These are phyloP conservation scores for Branchellion lobata DNA, from an alignment of 2,888 invertebrate species.

Conservation along the genomic window DNA sequence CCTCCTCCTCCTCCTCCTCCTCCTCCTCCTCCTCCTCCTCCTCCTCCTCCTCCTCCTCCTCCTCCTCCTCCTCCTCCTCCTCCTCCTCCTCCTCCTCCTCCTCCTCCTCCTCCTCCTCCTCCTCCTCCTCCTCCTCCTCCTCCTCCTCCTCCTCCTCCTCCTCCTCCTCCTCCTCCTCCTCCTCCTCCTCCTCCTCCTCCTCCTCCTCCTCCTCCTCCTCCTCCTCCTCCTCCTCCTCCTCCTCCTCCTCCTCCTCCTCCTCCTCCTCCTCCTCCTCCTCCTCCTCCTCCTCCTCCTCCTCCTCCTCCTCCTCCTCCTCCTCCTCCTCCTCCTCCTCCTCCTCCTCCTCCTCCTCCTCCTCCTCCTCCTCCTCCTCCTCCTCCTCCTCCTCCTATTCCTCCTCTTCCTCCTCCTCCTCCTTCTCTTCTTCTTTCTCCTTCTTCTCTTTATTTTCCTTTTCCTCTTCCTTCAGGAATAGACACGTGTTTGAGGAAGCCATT, in stretches of 20 bases:
- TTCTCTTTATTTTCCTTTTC: too few species aligned
- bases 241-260: too few species aligned
- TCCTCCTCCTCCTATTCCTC: not conserved
- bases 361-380: not conserved
- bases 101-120: not conserved
- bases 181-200: not conserved
- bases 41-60: not conserved
- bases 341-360: not conserved
- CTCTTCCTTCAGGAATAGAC: not conserved
- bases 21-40: not conserved
- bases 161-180: not conserved
- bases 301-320: too few species aligned
- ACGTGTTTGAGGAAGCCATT: constrained; percentile 34
- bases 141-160: not conserved
- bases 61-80: not conserved
- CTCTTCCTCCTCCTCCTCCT: not conserved
- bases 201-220: not conserved
- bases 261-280: too few species aligned
- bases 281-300: too few species aligned
- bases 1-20: constrained; percentile 14
- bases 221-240: too few species aligned
- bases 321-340: too few species aligned
- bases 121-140: not conserved
- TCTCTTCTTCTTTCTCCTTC: too few species aligned
- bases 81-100: not conserved